These are phyloP conservation scores for Chionomys nivalis DNA, from an alignment of 2,113 vertebrate genomes.

Conservation along the genomic window DNA sequence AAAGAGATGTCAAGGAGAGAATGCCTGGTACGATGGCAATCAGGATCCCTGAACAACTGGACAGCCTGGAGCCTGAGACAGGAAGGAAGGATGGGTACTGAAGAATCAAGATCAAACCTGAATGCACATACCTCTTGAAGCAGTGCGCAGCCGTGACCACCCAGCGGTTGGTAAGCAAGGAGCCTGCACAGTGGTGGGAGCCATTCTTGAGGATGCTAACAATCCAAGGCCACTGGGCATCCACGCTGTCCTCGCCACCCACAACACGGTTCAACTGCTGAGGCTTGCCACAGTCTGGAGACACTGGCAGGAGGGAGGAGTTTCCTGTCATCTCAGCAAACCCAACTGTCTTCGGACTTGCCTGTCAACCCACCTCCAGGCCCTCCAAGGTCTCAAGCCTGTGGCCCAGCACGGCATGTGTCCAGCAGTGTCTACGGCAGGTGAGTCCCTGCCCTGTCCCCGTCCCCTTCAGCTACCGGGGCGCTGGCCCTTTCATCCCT, in stretches of 20 bases:
- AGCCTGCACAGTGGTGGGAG: conserved; percentile 81
- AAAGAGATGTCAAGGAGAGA: neutral
- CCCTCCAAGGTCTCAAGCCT: neutral
- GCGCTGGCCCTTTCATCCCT: neutral
- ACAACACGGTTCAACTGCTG: conserved; percentile 76
- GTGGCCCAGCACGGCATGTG: neutral
- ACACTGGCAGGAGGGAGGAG: neutral
- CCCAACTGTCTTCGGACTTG: neutral
- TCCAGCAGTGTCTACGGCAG: too few species aligned
- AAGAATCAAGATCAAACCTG: neutral
- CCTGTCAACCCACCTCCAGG: neutral
- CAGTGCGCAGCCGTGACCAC: conserved; percentile 83
- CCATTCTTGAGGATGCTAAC: conserved; percentile 79
- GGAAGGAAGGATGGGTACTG: neutral
- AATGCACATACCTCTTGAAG: conserved; percentile 73
- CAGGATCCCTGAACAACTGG: neutral
- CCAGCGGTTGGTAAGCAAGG: conserved; percentile 81
- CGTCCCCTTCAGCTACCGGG: neutral
- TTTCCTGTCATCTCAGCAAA: neutral
- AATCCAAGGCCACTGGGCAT: conserved; percentile 83
- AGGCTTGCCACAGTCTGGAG: conserved; percentile 78
- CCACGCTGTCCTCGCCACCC: conserved; percentile 76
- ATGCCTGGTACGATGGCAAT: fast-evolving
- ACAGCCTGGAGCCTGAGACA: neutral
- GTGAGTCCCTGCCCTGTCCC: neutral